Evolutionary conservation across 2,888 invertebrate genomes (phyloP).

Genomic region (Trileptium ribeirensis): DNA sequence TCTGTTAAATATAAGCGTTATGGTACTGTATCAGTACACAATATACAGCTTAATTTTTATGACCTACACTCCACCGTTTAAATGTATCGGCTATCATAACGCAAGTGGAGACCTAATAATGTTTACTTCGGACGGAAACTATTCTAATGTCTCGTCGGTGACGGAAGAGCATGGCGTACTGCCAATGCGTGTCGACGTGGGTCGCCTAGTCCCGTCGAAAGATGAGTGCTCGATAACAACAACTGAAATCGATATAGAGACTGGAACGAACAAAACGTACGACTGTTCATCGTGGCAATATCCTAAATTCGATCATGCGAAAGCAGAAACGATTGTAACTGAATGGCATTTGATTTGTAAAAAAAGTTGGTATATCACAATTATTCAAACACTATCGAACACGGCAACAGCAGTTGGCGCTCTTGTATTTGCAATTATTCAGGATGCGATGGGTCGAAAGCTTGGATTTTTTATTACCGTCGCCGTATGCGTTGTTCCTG

Average conservation of each 20-base stretch:
- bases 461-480: constrained; percentile 8
- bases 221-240: no score
- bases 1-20: constrained; percentile 13
- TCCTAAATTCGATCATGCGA: background rate
- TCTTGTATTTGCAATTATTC: constrained; percentile 7
- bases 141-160: no score
- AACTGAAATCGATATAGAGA: no score
- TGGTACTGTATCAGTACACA: constrained; percentile 11
- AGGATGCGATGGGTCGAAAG: constrained; percentile 12
- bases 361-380: constrained; percentile 1
- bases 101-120: no score
- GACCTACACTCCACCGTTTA: constrained; percentile 1
- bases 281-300: background rate
- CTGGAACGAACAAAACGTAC: no score
- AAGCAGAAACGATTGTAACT: constrained; percentile 6
- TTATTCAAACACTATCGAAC: constrained; percentile 8
- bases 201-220: no score
- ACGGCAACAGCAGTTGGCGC: constrained; percentile 14
- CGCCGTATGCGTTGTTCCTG: background rate
- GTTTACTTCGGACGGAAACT: no score
- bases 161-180: no score
- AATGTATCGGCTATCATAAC: constrained; percentile 5
- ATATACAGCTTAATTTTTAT: constrained; percentile 9
- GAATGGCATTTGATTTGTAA: constrained; percentile 13
- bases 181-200: no score